phyloP scores from a whole-genome alignment of 1,140 invertebrate genomes.

The Drosophila bocki region DNA sequence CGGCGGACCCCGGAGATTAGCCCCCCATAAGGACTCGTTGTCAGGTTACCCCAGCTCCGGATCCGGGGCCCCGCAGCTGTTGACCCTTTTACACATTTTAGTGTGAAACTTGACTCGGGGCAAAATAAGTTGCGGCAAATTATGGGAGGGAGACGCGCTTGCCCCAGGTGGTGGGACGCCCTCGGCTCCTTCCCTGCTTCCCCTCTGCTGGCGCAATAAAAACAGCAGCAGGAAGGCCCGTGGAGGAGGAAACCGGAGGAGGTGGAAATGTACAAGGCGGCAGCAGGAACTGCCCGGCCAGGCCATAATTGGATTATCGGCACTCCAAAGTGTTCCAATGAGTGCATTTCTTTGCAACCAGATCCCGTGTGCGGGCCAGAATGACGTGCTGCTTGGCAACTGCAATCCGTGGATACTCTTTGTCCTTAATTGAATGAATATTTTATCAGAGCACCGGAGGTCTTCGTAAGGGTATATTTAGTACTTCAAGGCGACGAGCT shows the following conservation, averaged over 20 bases:
- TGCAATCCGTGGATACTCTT: conserved; percentile 34
- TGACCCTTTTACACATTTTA: conserved; percentile 74
- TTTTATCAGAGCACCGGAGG: background rate
- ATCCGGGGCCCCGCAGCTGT: conserved; percentile 33
- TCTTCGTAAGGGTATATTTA: too few relatives aligned
- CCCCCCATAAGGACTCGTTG: conserved; percentile 31
- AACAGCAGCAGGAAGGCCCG: conserved; percentile 4
- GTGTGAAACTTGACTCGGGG: conserved; percentile 74
- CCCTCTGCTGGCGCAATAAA: conserved; percentile 18
- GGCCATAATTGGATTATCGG: conserved; percentile 78
- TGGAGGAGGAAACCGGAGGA: conserved; percentile 20
- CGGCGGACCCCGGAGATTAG: conserved; percentile 61
- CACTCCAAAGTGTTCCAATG: conserved; percentile 66
- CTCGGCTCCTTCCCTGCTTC: background rate
- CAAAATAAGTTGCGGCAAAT: conserved; percentile 73
- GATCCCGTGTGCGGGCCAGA: conserved; percentile 29
- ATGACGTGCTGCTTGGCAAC: conserved; percentile 7
- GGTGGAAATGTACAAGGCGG: conserved; percentile 5
- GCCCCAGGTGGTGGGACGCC: conserved; percentile 17
- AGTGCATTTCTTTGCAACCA: conserved; percentile 57
- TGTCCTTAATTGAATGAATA: conserved; percentile 12
- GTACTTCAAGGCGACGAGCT: too few relatives aligned
- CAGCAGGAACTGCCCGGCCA: conserved; percentile 46
- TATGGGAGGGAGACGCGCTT: conserved; percentile 58
- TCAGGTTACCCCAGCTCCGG: conserved; percentile 13